Evolutionary conservation across 2,113 vertebrate species (phyloP).

Genomic region (Chrysemys picta): DNA sequence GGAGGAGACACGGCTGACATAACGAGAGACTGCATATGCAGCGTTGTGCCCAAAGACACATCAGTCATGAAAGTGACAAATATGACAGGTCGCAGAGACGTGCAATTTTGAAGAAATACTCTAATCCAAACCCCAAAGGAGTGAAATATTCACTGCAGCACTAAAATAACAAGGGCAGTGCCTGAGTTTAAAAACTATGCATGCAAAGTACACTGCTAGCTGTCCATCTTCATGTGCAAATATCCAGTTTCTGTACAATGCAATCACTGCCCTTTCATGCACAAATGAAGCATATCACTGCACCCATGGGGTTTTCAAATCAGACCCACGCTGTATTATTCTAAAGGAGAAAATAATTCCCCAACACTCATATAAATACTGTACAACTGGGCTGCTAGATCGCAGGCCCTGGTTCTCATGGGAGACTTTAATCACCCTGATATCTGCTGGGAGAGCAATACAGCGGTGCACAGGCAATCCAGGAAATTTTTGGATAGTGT

Average conservation of each 20-base stretch:
- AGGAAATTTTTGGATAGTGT: no score
- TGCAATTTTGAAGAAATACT: not conserved
- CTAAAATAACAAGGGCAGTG: not conserved
- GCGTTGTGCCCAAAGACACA: fast-evolving
- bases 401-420: no score
- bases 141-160: not conserved
- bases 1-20: fast-evolving
- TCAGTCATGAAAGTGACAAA: not conserved
- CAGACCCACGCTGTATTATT: not conserved
- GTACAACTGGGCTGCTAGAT: not conserved
- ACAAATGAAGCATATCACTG: not conserved
- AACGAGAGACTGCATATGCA: fast-evolving
- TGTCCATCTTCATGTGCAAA: fast-evolving
- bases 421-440: no score
- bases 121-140: not conserved
- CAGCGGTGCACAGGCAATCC: no score
- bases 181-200: fast-evolving
- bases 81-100: not conserved
- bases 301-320: not conserved
- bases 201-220: not conserved
- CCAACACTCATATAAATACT: fast-evolving
- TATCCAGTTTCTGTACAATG: fast-evolving
- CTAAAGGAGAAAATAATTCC: not conserved
- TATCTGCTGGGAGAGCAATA: no score
- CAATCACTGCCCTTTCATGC: not conserved